A percentile compares a stretch with the other conserved stretches of the same genome.
These are phyloP conservation scores for Noctua janthina DNA, from an alignment of 2,888 invertebrate genomes.

Conservation along the genomic window DNA sequence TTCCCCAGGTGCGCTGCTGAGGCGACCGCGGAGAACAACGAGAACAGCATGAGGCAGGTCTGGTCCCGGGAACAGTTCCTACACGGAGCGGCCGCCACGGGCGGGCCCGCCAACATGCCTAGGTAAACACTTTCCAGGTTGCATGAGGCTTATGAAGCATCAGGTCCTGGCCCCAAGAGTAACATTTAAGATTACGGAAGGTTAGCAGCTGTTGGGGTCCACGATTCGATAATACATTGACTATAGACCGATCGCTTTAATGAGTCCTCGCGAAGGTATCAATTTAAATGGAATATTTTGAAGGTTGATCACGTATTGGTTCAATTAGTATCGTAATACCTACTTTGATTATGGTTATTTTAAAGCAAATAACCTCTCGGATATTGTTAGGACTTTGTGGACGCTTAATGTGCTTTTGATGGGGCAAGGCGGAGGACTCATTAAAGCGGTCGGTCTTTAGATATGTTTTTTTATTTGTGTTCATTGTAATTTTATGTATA, in stretches of 20 bases:
- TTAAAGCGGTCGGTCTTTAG: neutral
- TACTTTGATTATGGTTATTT: too few relatives aligned
- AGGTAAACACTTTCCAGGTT: slow-evolving; percentile 64
- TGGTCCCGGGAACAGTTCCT: slow-evolving; percentile 94
- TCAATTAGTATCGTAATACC: too few relatives aligned
- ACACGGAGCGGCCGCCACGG: slow-evolving; percentile 93
- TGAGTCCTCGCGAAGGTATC: too few relatives aligned
- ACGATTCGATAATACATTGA: neutral
- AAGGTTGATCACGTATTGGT: too few relatives aligned
- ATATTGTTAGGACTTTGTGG: too few relatives aligned
- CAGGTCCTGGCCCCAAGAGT: neutral
- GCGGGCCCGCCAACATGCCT: slow-evolving; percentile 89
- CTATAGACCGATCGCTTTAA: too few relatives aligned
- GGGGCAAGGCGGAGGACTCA: too few relatives aligned
- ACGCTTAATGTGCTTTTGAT: too few relatives aligned
- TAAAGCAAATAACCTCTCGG: too few relatives aligned
- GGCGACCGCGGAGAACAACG: slow-evolving; percentile 68
- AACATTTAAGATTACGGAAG: neutral
- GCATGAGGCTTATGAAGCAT: neutral
- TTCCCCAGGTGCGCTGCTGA: slow-evolving; percentile 72
- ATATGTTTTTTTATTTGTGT: slow-evolving; percentile 1
- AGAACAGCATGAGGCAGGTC: slow-evolving; percentile 84
- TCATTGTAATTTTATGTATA: neutral
- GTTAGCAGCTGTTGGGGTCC: neutral
- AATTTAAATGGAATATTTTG: too few relatives aligned